Percentiles rank a stretch among this genome's conserved stretches.
phyloP scores from a whole-genome alignment of 2,888 invertebrate species.

The Crepidodera aurea region DNA sequence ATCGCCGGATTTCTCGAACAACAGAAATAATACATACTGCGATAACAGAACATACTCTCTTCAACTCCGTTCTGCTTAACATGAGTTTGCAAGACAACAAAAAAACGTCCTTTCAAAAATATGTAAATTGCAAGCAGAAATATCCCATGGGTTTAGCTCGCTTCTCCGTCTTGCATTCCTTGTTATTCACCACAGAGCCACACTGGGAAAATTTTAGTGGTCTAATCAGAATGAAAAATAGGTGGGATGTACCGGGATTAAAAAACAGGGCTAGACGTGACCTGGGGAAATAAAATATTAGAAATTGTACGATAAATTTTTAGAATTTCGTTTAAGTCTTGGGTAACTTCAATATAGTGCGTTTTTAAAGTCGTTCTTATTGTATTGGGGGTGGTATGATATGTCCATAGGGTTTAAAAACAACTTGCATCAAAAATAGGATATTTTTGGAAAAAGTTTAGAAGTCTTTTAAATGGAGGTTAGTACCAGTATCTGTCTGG shows the following conservation, averaged over 20 bases:
- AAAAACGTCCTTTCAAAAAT: conserved; percentile 28
- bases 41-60: conserved; percentile 9
- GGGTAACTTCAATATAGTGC: too few relatives aligned
- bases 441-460: too few relatives aligned
- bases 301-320: not conserved
- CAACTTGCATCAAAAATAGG: too few relatives aligned
- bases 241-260: conserved; percentile 13
- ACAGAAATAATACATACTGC: not conserved
- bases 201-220: conserved; percentile 19
- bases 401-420: too few relatives aligned
- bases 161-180: conserved; percentile 15
- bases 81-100: conserved; percentile 20
- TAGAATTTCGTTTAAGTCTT: too few relatives aligned
- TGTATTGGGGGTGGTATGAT: too few relatives aligned
- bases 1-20: conserved; percentile 11
- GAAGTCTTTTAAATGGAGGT: too few relatives aligned
- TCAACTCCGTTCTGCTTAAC: conserved; percentile 16
- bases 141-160: conserved; percentile 27
- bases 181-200: conserved; percentile 26
- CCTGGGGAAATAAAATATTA: not conserved
- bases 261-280: conserved; percentile 7
- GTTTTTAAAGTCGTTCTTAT: too few relatives aligned
- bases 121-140: conserved; percentile 32
- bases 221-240: conserved; percentile 26
- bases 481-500: too few relatives aligned